phyloP scores from a whole-genome alignment of 1,140 invertebrate species.

The Magallana ariakensis region DNA sequence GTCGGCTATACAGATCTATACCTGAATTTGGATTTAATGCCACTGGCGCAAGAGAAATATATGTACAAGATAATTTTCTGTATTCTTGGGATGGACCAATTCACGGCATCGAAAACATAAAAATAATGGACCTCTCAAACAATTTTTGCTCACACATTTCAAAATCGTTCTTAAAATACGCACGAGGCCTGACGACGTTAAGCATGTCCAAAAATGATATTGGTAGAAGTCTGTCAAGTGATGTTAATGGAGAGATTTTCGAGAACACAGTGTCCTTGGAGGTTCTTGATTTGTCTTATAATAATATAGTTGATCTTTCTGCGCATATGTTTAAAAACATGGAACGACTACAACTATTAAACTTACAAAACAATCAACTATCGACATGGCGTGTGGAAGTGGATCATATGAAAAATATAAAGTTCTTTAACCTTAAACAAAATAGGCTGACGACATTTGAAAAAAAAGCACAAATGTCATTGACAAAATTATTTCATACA shows the following conservation, averaged over 20 bases:
- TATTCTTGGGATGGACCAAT: background rate
- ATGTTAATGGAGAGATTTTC: background rate
- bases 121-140: background rate
- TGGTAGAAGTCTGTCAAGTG: background rate
- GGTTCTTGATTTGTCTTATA: background rate
- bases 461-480: background rate
- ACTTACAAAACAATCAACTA: background rate
- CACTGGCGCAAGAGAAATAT: background rate
- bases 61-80: background rate
- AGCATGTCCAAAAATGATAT: background rate
- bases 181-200: background rate
- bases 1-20: background rate
- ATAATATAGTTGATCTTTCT: background rate
- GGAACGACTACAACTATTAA: background rate
- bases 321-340: background rate
- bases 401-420: background rate
- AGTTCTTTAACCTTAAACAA: background rate
- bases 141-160: background rate
- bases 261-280: background rate
- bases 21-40: background rate
- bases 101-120: background rate
- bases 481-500: background rate
- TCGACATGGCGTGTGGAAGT: background rate
- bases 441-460: background rate
- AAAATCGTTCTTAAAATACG: background rate